Evolutionary conservation across 2,797 vertebrate genomes (phyloP), one percentile per base, ranked within the genome.

Genomic region (Myiotriccus ornatus): DNA sequence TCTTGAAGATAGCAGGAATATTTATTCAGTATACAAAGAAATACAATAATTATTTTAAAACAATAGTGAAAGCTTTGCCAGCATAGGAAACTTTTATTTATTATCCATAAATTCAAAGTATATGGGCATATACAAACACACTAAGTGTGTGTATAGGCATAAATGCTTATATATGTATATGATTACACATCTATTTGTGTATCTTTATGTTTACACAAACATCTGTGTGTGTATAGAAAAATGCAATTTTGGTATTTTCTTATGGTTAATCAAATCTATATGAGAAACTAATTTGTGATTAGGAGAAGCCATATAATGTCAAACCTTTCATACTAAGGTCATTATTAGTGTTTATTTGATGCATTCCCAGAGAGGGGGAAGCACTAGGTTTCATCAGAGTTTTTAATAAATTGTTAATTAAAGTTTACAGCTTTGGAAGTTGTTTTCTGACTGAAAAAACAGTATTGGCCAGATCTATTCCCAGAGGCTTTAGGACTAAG

Each of bases 401-500:
- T 80, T 70, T 95, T 75, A 87, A 83, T 71, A 84, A 74, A 62
- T 39, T 57, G 30, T 82, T 90, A 91, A 88, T 90, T 86, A 85
- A 92, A 87, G 18, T 75, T 43, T 78, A 80, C 37, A 62, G 69
- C 15, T 80, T 74, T 83, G 50, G n/a, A 55, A 44, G 47, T 71
- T 83, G 14, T 65, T 57, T 81, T 89, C 39, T 43, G 9, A 50
- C 30, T 67, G 44, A 37, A 82, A 59, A 60, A 35, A 3, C 11
- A 52, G 7, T 6, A 35, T 71, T 50, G 30, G 57, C 56, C 43
- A 82, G 35, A 24, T 85, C n/a, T 70, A 5, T 63, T 85, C 91
- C 82, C 70, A 69, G 46, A 65, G 47, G n/a, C 17, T 87, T 79
- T 89, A 34, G 24, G 32, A 44, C 39, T 63, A 7, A 32, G 25